A percentile compares a stretch with the other conserved stretches of the same genome.
phyloP scores from a whole-genome alignment of 2,888 invertebrate genomes.

The Diabrotica balteata region DNA sequence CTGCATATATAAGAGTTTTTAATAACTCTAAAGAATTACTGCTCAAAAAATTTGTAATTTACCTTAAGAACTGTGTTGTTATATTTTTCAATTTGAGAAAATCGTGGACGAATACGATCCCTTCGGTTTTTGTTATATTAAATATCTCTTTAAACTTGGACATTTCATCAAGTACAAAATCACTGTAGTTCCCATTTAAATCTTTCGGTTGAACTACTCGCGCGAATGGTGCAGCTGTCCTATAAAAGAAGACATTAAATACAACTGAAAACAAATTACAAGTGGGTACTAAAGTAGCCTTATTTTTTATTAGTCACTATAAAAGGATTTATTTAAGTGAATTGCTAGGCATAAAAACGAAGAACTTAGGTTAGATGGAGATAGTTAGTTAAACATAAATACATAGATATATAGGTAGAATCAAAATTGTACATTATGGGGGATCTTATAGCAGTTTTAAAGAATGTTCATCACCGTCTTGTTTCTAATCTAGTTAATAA shows the following conservation, averaged over 20 bases:
- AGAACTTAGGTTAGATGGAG: too few relatives aligned
- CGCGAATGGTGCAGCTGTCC: conserved; percentile 60
- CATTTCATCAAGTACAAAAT: conserved; percentile 40
- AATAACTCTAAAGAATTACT: too few relatives aligned
- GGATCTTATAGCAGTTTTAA: too few relatives aligned
- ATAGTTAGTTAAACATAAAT: too few relatives aligned
- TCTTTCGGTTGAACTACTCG: conserved; percentile 61
- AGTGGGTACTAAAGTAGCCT: neutral
- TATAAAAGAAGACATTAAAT: conserved; percentile 41
- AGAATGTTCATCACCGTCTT: too few relatives aligned
- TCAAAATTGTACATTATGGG: too few relatives aligned
- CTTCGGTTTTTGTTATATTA: conserved; percentile 63
- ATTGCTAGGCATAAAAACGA: too few relatives aligned
- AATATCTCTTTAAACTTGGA: conserved; percentile 55
- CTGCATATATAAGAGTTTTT: too few relatives aligned
- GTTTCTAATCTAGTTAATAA: too few relatives aligned
- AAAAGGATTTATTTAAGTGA: too few relatives aligned
- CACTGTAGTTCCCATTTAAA: conserved; percentile 38
- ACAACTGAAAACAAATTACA: neutral
- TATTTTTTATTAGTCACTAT: neutral
- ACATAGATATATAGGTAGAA: too few relatives aligned
- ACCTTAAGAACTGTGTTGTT: conserved; percentile 57
- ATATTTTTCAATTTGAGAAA: conserved; percentile 58
- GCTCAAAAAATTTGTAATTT: neutral
- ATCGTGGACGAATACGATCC: conserved; percentile 67